Conservation (phyloP, 2,113 vertebrate genomes). For the Probosciger aterrimus region DNA sequence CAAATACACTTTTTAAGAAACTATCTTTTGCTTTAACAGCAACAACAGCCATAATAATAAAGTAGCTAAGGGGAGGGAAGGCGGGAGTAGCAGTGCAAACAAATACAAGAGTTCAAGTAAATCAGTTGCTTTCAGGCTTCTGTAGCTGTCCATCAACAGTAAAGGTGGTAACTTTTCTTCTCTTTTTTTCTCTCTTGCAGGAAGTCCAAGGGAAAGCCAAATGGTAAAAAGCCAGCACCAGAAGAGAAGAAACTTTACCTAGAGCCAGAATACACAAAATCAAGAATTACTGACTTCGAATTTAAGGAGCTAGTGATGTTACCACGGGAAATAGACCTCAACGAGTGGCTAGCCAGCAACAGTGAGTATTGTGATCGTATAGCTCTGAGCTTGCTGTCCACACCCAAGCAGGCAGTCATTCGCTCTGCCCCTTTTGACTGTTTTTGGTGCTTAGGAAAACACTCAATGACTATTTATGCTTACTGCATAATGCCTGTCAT, state of each 20-base stretch:
- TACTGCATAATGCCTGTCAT: not conserved
- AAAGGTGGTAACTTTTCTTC: not conserved
- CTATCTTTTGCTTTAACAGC: not conserved
- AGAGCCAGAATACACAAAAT: conserved; percentile 91
- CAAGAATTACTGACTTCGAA: conserved; percentile 91
- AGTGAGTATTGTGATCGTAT: conserved; percentile 76
- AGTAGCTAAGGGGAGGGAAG: not conserved
- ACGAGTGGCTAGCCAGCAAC: conserved; percentile 98
- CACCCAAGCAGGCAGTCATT: not conserved
- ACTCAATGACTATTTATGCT: not conserved
- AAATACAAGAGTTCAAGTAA: not conserved
- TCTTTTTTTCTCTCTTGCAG: conserved; percentile 63
- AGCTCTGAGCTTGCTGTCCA: not conserved
- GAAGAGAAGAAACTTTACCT: conserved; percentile 97
- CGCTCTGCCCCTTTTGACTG: not conserved
- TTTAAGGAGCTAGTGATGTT: conserved; percentile 95
- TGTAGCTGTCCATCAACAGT: not conserved
- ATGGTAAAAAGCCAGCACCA: conserved; percentile 90
- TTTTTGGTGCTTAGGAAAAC: not conserved
- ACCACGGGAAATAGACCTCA: conserved; percentile 96
- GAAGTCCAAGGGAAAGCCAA: conserved; percentile 98
- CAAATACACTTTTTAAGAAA: not conserved
- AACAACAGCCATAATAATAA: not conserved
- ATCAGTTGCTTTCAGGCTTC: not conserved
- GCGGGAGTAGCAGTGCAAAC: not conserved